A percentile compares a stretch with the other conserved stretches of the same genome.
These are phyloP conservation scores for Takifugu ocellatus DNA, from an alignment of 2,797 vertebrate species.

Conservation along the genomic window DNA sequence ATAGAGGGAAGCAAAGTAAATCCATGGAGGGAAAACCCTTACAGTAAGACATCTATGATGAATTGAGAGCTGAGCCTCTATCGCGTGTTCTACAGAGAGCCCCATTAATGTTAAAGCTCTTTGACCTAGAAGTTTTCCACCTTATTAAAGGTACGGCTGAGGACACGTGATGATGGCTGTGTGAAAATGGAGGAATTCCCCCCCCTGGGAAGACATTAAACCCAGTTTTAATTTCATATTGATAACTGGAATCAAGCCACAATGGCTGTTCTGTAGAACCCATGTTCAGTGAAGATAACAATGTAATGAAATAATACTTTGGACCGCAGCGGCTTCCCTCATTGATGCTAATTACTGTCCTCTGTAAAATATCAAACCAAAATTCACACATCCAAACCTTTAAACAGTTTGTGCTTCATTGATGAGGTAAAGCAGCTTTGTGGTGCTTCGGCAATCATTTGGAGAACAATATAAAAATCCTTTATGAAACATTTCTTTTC, in stretches of 20 bases:
- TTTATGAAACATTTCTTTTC: background rate
- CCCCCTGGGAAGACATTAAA: conserved; percentile 22
- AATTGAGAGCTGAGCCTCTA: conserved; percentile 27
- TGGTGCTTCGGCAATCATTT: no score
- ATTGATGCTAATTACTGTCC: conserved; percentile 1
- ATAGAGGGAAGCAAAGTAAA: conserved; percentile 34
- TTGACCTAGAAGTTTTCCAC: conserved; percentile 34
- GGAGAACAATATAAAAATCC: background rate
- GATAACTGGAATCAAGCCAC: background rate
- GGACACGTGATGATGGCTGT: conserved; percentile 25
- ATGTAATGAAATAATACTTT: conserved; percentile 28
- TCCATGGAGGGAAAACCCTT: conserved; percentile 35
- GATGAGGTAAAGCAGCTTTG: background rate
- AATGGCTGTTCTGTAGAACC: conserved; percentile 9
- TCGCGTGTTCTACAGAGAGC: conserved; percentile 27
- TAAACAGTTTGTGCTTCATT: background rate
- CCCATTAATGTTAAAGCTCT: conserved; percentile 42
- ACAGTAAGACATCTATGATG: conserved; percentile 37
- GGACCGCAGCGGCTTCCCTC: conserved; percentile 10
- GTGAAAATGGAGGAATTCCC: conserved; percentile 18
- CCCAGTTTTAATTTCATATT: conserved; percentile 24
- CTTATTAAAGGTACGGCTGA: conserved; percentile 14
- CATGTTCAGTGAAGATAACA: background rate
- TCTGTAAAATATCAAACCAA: background rate
- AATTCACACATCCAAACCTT: conserved; percentile 4